Evolutionary conservation across 2,113 vertebrate genomes (phyloP).

Genomic region (Callospermophilus lateralis): DNA sequence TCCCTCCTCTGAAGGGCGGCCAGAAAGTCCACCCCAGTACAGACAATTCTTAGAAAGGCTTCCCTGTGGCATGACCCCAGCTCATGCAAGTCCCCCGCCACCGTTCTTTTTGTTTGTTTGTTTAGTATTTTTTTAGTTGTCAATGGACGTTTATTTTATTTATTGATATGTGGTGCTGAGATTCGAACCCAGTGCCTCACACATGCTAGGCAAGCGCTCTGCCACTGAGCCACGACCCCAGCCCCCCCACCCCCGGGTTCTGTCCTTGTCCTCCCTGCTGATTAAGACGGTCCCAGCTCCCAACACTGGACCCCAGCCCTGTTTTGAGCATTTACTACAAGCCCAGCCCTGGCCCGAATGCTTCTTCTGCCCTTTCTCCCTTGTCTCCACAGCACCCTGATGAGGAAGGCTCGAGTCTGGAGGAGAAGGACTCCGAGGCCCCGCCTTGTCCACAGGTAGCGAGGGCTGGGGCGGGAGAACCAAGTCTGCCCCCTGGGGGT

Average conservation of each 20-base stretch:
- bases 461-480: background rate
- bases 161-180: too few species aligned
- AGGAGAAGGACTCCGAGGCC: background rate
- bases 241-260: background rate
- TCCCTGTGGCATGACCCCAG: background rate
- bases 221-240: too few species aligned
- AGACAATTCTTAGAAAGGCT: background rate
- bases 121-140: too few species aligned
- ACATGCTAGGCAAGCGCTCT: too few species aligned
- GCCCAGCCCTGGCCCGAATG: background rate
- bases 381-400: background rate
- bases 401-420: background rate
- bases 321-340: background rate
- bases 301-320: background rate
- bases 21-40: background rate
- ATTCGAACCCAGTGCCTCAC: too few species aligned
- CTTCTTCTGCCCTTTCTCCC: background rate
- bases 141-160: too few species aligned
- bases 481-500: background rate
- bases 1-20: background rate
- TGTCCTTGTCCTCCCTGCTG: background rate
- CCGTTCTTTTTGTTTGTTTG: too few species aligned
- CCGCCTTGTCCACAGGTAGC: background rate
- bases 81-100: fast-evolving
- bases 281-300: background rate